Conservation (phyloP, 2,888 invertebrate species). For the Prosopocoilus inquinatus region DNA sequence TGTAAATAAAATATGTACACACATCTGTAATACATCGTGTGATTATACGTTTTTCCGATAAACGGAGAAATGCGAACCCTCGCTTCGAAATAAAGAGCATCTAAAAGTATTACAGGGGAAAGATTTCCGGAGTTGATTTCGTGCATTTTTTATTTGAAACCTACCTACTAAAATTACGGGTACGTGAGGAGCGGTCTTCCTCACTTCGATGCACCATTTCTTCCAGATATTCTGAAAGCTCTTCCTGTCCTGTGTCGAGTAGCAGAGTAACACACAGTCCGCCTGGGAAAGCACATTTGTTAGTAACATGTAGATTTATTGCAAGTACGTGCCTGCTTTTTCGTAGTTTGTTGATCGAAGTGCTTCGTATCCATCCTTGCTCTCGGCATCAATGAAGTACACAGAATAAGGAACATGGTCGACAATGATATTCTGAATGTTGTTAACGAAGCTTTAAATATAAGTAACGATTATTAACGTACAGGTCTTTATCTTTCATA, state of each 20-base stretch:
- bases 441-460: constrained; percentile 30
- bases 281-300: constrained; percentile 24
- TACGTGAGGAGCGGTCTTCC: constrained; percentile 24
- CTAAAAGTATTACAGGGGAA: background rate
- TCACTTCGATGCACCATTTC: constrained; percentile 35
- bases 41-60: background rate
- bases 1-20: constrained; percentile 18
- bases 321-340: constrained; percentile 18
- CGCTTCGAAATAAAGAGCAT: background rate
- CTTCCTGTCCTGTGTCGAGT: constrained; percentile 26
- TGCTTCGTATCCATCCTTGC: constrained; percentile 30
- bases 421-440: constrained; percentile 32
- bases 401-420: constrained; percentile 30
- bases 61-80: background rate
- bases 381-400: constrained; percentile 32
- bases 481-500: no score
- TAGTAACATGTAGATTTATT: constrained; percentile 3
- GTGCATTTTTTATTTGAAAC: background rate
- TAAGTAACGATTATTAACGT: no score
- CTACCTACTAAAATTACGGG: constrained; percentile 34
- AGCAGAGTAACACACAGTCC: constrained; percentile 34
- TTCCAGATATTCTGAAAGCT: constrained; percentile 29
- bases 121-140: background rate
- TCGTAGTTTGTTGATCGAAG: constrained; percentile 27
- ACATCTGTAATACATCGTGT: background rate